Percentiles rank a stretch among this genome's conserved stretches.
Conservation (phyloP, 1,140 invertebrate genomes). For the Gryllus bimaculatus region DNA sequence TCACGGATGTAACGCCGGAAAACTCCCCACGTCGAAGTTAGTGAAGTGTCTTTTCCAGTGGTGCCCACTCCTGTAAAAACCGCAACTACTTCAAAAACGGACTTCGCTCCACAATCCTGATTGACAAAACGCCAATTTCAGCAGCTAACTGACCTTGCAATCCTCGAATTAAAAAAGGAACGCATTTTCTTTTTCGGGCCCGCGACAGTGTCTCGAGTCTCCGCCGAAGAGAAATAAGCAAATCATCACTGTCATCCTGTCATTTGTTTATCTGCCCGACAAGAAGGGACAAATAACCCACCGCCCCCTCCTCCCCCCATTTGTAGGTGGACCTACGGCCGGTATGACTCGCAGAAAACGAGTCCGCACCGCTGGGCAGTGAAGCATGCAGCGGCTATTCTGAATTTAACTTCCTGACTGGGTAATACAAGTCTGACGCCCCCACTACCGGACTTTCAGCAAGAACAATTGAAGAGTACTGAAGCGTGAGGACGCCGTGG, state of each 20-base stretch:
- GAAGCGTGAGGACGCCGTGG: background rate
- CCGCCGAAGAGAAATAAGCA: background rate
- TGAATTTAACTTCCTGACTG: constrained; percentile 4
- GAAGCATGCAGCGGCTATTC: background rate
- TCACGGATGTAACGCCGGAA: too few relatives aligned
- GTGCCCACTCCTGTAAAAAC: too few relatives aligned
- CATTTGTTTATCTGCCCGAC: background rate
- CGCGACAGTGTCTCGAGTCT: background rate
- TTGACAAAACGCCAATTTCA: too few relatives aligned
- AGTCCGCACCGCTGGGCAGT: background rate
- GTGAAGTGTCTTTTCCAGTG: too few relatives aligned
- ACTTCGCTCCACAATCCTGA: too few relatives aligned
- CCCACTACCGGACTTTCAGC: background rate
- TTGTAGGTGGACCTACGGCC: background rate
- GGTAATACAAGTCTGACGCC: background rate
- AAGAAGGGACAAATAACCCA: background rate
- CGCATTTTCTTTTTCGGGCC: background rate
- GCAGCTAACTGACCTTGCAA: too few relatives aligned
- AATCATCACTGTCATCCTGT: background rate
- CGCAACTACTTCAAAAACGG: too few relatives aligned
- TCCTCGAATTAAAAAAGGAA: too few relatives aligned
- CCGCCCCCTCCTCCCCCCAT: too few relatives aligned
- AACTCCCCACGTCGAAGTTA: too few relatives aligned
- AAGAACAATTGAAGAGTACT: background rate
- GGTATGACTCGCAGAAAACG: background rate